phyloP scores from a whole-genome alignment of 2,888 invertebrate genomes.

The Corythucha ciliata region DNA sequence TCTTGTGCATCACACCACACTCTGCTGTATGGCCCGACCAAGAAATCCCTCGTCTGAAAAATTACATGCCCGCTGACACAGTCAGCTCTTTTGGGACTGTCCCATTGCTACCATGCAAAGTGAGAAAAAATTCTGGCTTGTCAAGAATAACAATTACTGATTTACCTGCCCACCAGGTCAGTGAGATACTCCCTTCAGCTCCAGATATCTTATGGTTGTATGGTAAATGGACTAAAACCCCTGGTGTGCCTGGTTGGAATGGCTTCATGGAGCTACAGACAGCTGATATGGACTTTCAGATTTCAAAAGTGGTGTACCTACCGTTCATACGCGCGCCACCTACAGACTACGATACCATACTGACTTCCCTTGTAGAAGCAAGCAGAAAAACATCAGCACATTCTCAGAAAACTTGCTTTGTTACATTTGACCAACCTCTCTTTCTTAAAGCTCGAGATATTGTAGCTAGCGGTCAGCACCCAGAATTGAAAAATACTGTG shows the following conservation, averaged over 20 bases:
- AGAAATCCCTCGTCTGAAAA: constrained; percentile 9
- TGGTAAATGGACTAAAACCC: constrained; percentile 7
- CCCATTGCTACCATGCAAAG: too few species aligned
- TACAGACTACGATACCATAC: constrained; percentile 7
- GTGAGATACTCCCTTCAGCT: too few species aligned
- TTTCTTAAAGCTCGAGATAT: too few species aligned
- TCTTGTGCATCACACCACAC: constrained; percentile 9
- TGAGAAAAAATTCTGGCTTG: too few species aligned
- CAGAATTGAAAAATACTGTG: too few species aligned
- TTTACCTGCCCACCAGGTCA: too few species aligned
- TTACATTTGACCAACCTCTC: too few species aligned
- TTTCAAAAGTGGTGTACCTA: constrained; percentile 35
- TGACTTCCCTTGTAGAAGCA: constrained; percentile 7
- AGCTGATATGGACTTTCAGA: constrained; percentile 28
- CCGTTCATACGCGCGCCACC: constrained; percentile 38
- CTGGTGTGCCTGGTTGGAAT: constrained; percentile 34
- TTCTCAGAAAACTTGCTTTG: too few species aligned
- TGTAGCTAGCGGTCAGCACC: too few species aligned
- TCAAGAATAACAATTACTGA: too few species aligned
- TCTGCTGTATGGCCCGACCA: constrained; percentile 5
- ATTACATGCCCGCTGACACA: not conserved
- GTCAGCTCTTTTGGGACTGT: too few species aligned
- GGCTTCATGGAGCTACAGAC: constrained; percentile 37
- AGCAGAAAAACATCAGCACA: too few species aligned
- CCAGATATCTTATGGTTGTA: constrained; percentile 16